Conservation (phyloP, 2,113 vertebrate genomes). For the Romanogobio albipinnatus region DNA sequence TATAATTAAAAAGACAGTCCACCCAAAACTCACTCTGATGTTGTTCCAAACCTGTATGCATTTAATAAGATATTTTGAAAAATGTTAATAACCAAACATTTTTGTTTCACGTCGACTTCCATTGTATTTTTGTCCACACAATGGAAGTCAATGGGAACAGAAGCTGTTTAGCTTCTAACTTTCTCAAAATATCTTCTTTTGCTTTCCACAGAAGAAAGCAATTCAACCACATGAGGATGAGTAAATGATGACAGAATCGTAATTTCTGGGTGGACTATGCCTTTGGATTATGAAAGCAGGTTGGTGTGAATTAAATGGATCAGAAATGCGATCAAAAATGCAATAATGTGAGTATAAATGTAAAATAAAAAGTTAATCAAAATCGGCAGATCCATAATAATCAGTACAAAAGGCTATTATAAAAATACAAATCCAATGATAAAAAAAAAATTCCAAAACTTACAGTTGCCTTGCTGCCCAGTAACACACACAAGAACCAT, state of each 20-base stretch:
- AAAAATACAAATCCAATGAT: not conserved
- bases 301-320: not conserved
- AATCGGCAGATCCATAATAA: not conserved
- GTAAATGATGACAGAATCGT: not conserved
- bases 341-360: not conserved
- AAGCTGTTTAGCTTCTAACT: too few species aligned
- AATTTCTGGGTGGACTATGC: not conserved
- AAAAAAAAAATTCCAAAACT: not conserved
- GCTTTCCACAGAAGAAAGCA: not conserved
- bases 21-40: not conserved
- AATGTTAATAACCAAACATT: not conserved
- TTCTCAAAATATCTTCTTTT: too few species aligned
- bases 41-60: not conserved
- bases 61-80: not conserved
- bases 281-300: not conserved
- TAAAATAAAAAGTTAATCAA: not conserved
- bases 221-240: not conserved
- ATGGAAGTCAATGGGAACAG: too few species aligned
- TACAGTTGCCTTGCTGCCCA: slow-evolving; percentile 21
- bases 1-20: not conserved
- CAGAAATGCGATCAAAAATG: not conserved
- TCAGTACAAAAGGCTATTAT: not conserved
- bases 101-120: not conserved
- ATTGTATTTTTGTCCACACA: too few species aligned
- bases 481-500: slow-evolving; percentile 23